Percentiles rank a stretch among this genome's conserved stretches.
Conservation (phyloP, 2,113 vertebrate genomes). For the Arvicanthis niloticus region DNA sequence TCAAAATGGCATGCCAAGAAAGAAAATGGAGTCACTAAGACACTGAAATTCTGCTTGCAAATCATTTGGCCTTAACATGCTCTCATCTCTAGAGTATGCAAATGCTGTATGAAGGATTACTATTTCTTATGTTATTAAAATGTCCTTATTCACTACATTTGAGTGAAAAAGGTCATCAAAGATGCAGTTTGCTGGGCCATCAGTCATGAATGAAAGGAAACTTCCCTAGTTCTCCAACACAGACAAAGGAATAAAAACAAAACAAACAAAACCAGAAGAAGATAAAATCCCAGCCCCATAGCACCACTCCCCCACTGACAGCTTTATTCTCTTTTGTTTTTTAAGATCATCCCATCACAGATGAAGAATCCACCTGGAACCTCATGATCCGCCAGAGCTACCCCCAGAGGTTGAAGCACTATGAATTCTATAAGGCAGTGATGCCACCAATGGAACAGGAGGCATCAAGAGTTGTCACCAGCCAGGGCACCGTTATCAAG, state of each 20-base stretch:
- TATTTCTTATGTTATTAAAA: not conserved
- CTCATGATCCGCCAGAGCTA: constrained; percentile 92
- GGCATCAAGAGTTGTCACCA: constrained; percentile 90
- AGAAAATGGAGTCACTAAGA: not conserved
- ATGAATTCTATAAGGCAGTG: constrained; percentile 69
- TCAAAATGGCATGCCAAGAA: not conserved
- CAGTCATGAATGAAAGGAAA: not conserved
- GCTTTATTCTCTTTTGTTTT: not conserved
- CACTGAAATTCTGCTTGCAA: not conserved
- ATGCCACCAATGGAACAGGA: constrained; percentile 86
- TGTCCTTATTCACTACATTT: not conserved
- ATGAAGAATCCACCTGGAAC: constrained; percentile 70
- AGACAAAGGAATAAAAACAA: constrained; percentile 23
- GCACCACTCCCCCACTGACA: not conserved
- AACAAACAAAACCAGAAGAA: not conserved
- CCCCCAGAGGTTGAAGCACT: constrained; percentile 85
- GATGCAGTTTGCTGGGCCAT: not conserved
- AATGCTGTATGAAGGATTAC: not conserved
- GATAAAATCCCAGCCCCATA: not conserved
- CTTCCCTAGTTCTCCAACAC: not conserved
- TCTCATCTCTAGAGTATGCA: not conserved
- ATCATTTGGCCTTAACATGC: not conserved
- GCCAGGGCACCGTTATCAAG: constrained; percentile 93
- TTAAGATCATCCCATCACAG: not conserved
- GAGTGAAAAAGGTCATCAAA: not conserved